phyloP scores from a whole-genome alignment of 1,140 invertebrate genomes.

The Heliothis subflexa region DNA sequence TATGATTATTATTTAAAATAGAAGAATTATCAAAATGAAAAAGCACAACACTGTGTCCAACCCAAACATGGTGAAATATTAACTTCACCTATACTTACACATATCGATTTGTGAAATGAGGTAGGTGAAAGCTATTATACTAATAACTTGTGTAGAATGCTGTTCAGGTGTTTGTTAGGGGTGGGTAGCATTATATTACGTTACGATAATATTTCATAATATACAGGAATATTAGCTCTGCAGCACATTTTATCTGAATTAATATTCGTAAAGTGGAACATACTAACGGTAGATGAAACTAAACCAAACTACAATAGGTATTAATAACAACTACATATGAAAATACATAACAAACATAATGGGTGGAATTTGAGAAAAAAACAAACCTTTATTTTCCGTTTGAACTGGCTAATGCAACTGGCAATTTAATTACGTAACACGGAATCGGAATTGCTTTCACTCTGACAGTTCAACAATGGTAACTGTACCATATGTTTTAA shows the following conservation, averaged over 20 bases:
- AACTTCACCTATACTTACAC: not conserved
- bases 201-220: too few relatives aligned
- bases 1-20: too few relatives aligned
- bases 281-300: too few relatives aligned
- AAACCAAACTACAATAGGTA: too few relatives aligned
- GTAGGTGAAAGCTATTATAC: constrained; percentile 9
- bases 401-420: constrained; percentile 8
- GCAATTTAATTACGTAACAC: constrained; percentile 1
- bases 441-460: not conserved
- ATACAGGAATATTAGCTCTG: too few relatives aligned
- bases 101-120: constrained; percentile 16
- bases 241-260: too few relatives aligned
- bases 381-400: not conserved
- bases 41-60: not conserved
- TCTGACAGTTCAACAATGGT: not conserved
- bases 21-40: too few relatives aligned
- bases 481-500: not conserved
- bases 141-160: not conserved
- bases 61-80: not conserved
- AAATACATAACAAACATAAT: not conserved
- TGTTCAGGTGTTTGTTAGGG: not conserved
- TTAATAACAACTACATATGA: too few relatives aligned
- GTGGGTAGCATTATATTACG: not conserved
- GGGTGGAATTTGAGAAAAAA: not conserved
- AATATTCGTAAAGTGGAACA: too few relatives aligned